Conservation (phyloP, 1,140 invertebrate species). For the Hylyphantes graminicola region DNA sequence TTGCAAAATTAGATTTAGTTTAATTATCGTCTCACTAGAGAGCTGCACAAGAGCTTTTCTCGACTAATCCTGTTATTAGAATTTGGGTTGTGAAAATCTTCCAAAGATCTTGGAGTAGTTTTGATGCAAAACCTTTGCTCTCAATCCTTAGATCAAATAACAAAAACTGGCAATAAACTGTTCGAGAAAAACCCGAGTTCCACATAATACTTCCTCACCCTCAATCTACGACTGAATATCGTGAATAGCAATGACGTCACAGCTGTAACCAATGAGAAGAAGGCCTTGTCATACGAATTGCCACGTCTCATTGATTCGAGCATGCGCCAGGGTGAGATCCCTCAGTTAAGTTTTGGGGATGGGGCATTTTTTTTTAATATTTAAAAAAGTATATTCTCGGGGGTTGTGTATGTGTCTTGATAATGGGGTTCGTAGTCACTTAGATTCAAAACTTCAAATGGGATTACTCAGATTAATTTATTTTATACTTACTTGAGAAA, state of each 20-base stretch:
- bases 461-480: no score
- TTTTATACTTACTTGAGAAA: no score
- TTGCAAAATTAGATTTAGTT: no score
- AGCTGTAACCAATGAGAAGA: slow-evolving; percentile 55
- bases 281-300: slow-evolving; percentile 57
- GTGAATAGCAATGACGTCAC: slow-evolving; percentile 60
- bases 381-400: background rate
- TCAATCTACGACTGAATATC: slow-evolving; percentile 53
- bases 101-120: no score
- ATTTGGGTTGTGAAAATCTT: no score
- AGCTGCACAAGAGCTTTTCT: no score
- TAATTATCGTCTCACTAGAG: no score
- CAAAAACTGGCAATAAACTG: no score
- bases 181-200: no score
- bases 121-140: no score
- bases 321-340: slow-evolving; percentile 49
- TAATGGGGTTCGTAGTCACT: background rate
- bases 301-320: slow-evolving; percentile 60
- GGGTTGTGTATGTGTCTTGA: background rate
- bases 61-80: no score
- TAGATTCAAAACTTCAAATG: background rate
- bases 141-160: no score
- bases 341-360: slow-evolving; percentile 17
- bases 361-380: slow-evolving; percentile 33
- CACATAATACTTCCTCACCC: background rate